A percentile compares a stretch with the other conserved stretches of the same genome.
phyloP scores from a whole-genome alignment of 2,113 vertebrate genomes.

The Formicarius rufipectus region DNA sequence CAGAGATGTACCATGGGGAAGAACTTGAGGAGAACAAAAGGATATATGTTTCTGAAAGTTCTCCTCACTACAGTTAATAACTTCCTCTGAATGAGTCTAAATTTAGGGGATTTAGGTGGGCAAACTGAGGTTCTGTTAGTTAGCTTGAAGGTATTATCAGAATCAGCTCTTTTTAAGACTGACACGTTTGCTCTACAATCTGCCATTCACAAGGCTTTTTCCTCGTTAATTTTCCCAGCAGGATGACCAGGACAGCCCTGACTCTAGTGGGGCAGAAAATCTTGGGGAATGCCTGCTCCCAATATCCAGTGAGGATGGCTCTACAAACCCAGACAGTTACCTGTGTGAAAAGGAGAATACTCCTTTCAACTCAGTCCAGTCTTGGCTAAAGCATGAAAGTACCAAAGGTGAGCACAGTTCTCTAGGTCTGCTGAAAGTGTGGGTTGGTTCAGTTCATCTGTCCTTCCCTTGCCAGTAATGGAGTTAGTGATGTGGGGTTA shows the following conservation, averaged over 20 bases:
- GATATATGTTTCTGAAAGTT: background rate
- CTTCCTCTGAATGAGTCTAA: background rate
- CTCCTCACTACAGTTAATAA: background rate
- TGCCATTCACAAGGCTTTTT: background rate
- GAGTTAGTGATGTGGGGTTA: background rate
- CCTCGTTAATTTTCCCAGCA: constrained; percentile 17
- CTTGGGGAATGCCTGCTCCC: constrained; percentile 69
- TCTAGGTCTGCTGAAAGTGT: background rate
- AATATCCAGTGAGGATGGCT: constrained; percentile 28
- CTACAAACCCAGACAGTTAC: constrained; percentile 57
- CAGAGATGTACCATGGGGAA: background rate
- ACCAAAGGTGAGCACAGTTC: constrained; percentile 67
- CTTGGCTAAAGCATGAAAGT: constrained; percentile 76
- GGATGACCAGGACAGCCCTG: constrained; percentile 53
- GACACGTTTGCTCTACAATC: background rate
- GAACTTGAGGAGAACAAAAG: background rate
- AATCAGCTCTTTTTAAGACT: background rate
- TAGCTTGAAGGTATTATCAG: background rate
- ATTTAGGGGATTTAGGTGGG: background rate
- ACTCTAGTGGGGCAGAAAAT: constrained; percentile 28
- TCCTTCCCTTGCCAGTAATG: background rate
- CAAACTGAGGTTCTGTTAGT: background rate
- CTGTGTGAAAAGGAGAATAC: constrained; percentile 71
- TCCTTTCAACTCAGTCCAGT: constrained; percentile 69
- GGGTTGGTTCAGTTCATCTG: background rate